Evolutionary conservation across 2,113 vertebrate genomes (phyloP), one percentile per base, ranked within the genome.

Genomic region (Eolophus roseicapilla): DNA sequence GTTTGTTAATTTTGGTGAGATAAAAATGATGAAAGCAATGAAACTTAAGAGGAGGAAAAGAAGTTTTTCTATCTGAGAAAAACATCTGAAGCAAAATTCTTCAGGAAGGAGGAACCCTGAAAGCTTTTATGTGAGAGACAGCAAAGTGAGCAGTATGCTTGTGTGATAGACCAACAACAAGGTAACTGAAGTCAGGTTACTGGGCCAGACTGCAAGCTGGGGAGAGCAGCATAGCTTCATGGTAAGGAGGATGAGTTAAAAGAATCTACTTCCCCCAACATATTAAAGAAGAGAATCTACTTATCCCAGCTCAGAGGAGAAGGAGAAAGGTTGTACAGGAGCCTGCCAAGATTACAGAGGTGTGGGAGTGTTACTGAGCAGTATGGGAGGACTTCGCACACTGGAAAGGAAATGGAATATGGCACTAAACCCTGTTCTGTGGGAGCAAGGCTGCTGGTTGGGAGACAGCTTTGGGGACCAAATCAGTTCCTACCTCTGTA

Each of bases 11-110:
- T 85, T 91, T 79, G 33, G n/a, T 71, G 64, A 50, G 43, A 68
- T 82, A 73, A 78, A 77, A 70, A 60, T 78, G 35, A 37, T 44
- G 55, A 76, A 83, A 75, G 18, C 4, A 14, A 19, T 70, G 67
- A 75, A 83, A 83, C 8, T 7, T n/a, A 39, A 74, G 50, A 79
- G 62, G 28, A 77, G n/a, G 37, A 82, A 83, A 90, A 76, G 23
- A 69, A 74, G 39, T 77, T 88, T 88, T 88, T 67, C 50, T 62
- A 1, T 35, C 31, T 37, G 80, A 75, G 39, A 52, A 67, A 81
- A 94, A 80, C 18, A 67, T 80, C 50, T 89, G 91, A 82, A 81
- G n/a, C 64, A 88, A 91, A 86, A 60, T 70, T 52, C 62, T 90
- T 79, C 29, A 27, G 59, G 75, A 88, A 91, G 44, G 81, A 89